phyloP scores from a whole-genome alignment of 2,888 invertebrate species.

The Cerastis rubricosa region DNA sequence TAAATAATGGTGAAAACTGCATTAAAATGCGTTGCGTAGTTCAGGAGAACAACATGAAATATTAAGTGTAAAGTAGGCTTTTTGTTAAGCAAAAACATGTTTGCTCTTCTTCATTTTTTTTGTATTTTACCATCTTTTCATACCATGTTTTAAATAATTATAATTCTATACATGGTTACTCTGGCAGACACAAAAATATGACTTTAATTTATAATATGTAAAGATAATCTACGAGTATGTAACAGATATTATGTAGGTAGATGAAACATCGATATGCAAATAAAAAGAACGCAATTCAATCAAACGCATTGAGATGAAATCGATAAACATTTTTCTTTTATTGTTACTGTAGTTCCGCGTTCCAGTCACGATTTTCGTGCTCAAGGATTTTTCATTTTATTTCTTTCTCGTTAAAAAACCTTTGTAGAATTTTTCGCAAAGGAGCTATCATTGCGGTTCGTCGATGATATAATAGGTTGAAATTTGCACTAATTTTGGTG shows the following conservation, averaged over 20 bases:
- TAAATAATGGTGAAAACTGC: too few relatives aligned
- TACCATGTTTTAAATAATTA: too few relatives aligned
- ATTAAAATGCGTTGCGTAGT: too few relatives aligned
- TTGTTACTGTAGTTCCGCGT: constrained; percentile 4
- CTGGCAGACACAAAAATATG: neutral
- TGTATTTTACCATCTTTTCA: too few relatives aligned
- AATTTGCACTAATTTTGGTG: neutral
- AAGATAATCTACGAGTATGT: too few relatives aligned
- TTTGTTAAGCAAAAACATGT: too few relatives aligned
- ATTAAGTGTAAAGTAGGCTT: too few relatives aligned
- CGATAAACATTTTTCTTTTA: constrained; percentile 22
- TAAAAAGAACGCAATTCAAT: constrained; percentile 6
- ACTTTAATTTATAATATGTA: neutral
- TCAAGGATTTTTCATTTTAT: neutral
- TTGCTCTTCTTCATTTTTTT: too few relatives aligned
- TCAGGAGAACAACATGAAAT: too few relatives aligned
- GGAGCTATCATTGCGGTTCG: neutral
- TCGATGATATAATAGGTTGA: neutral
- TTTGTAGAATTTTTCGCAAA: neutral
- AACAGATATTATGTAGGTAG: neutral
- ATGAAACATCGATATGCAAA: constrained; percentile 4
- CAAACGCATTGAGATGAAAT: constrained; percentile 37
- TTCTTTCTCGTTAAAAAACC: neutral
- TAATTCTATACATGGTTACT: too few relatives aligned
- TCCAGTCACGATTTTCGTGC: constrained; percentile 29